A percentile compares a stretch with the other conserved stretches of the same genome.
Evolutionary conservation across 64 coral and sea anemone species (phyloP).

Genomic region (Cladopsammia gracilis): DNA sequence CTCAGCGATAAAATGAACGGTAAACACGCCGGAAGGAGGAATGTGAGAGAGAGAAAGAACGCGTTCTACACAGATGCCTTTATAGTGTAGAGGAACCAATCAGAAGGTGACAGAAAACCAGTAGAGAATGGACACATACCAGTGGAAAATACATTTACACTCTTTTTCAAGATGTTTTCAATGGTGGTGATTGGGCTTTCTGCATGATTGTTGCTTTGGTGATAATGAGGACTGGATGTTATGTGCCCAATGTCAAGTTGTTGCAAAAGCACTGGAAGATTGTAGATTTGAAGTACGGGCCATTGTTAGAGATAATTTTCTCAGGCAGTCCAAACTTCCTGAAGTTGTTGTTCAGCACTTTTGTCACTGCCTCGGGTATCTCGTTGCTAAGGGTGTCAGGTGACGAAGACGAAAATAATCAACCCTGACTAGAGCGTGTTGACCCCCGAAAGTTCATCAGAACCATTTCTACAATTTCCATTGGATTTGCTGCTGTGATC

Average conservation of each 20-base stretch:
- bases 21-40: too few species aligned
- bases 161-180: constrained; percentile 68
- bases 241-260: constrained; percentile 62
- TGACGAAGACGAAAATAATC: constrained; percentile 73
- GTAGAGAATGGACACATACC: too few species aligned
- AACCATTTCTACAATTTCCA: constrained; percentile 62
- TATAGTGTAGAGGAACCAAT: too few species aligned
- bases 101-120: too few species aligned
- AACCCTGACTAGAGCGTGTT: constrained; percentile 60
- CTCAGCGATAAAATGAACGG: too few species aligned
- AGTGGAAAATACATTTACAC: too few species aligned
- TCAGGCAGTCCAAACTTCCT: constrained; percentile 62
- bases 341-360: constrained; percentile 68
- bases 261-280: neutral
- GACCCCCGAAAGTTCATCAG: constrained; percentile 32
- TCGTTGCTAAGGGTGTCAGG: constrained; percentile 46
- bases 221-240: constrained; percentile 60
- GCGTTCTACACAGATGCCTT: too few species aligned
- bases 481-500: constrained; percentile 51
- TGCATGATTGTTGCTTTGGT: constrained; percentile 42
- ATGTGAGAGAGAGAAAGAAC: too few species aligned
- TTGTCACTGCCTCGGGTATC: constrained; percentile 37
- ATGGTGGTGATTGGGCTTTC: constrained; percentile 60
- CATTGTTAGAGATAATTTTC: constrained; percentile 76
- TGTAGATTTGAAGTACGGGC: constrained; percentile 65